Evolutionary conservation across 1,140 invertebrate species (phyloP), one percentile per base, ranked within the genome.

Genomic region (Palaemon carinicauda): DNA sequence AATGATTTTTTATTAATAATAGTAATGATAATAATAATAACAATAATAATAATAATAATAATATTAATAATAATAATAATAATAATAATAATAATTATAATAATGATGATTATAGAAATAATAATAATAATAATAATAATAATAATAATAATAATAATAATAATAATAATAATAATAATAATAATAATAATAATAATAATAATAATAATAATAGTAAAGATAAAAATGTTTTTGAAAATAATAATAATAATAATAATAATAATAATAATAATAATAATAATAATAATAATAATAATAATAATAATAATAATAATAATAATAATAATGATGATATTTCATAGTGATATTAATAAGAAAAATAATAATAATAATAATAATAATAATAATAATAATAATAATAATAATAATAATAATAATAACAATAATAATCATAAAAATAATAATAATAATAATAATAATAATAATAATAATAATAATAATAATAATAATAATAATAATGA

Each of bases 81-180:
- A 65, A 65, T 65, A 65, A 65, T 65, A 65, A 65, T 7, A 65
- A 65, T 65, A 65, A 65, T 65, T 21, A 65, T 65, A 65, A 65
- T 65, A 65, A 65, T 7, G 29, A 17, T 65, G 29, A 65, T 65
- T 21, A 65, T 17, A 65, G 29, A 21, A 65, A 65, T 65, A 65
- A 65, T 65, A 65, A 17, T 65, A 65, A 65, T 7, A 65, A 65
- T 65, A 65, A 65, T 65, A 65, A 65, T 65, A 65, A 65, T 65
- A 65, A 65, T 65, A 65, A 65, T 17, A 65, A 65, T 65, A 65
- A 65, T 65, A 65, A 65, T 65, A 17, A 65, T 17, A 65, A 65
- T 65, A 65, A 65, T 65, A 65, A 65, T 65, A 65, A 65, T 65
- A 65, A 65, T 65, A 65, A 65, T 65, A 65, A 65, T 65, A 65